Conservation (phyloP, 2,797 vertebrate genomes). For the Nasua narica region DNA sequence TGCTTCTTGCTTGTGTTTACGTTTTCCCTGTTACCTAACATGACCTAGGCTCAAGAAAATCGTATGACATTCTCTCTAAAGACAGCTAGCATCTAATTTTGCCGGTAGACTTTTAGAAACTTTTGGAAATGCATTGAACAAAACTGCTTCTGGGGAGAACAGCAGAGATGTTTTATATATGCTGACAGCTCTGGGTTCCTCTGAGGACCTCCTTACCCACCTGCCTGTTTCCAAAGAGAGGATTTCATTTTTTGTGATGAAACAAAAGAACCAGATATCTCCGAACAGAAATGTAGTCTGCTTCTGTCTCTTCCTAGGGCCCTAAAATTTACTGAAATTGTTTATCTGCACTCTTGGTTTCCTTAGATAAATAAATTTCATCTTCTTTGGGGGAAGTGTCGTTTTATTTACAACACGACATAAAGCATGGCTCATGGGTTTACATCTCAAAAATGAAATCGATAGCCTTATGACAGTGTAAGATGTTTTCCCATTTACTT, state of each 20-base stretch:
- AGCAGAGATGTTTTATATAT: not conserved
- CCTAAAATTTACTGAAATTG: not conserved
- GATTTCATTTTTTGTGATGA: not conserved
- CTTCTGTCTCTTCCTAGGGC: not conserved
- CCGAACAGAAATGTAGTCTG: not conserved
- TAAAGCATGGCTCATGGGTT: not conserved
- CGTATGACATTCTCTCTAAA: not conserved
- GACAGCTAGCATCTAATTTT: not conserved
- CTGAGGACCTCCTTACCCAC: not conserved
- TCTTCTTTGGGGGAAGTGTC: not conserved
- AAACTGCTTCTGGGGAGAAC: not conserved
- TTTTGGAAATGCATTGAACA: not conserved
- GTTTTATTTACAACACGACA: not conserved
- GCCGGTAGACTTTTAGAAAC: not conserved
- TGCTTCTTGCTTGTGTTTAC: not conserved
- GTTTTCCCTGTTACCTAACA: not conserved
- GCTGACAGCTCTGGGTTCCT: not conserved
- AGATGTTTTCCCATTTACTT: not conserved
- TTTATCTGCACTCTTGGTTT: not conserved
- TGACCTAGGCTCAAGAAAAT: not conserved
- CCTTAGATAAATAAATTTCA: not conserved
- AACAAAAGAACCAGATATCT: fast-evolving
- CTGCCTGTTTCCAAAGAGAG: not conserved
- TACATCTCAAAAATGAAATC: not conserved
- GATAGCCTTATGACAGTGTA: too few relatives aligned